Percentiles rank a stretch among this genome's conserved stretches.
Evolutionary conservation across 2,113 vertebrate species (phyloP).

Genomic region (Elephantulus edwardii): DNA sequence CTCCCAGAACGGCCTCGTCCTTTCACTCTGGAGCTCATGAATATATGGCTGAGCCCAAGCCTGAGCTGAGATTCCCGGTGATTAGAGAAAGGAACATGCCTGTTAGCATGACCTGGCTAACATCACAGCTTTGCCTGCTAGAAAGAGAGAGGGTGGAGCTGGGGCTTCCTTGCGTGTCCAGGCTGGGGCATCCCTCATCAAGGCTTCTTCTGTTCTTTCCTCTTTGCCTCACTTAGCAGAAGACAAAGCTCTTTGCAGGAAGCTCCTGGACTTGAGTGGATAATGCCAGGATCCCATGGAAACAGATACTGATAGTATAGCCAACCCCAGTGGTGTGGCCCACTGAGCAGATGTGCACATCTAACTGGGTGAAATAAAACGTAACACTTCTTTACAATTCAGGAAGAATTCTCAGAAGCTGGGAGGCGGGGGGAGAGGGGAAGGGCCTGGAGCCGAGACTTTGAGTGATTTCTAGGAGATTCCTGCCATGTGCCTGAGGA

Average conservation of each 20-base stretch:
- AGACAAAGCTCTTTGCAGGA: not conserved
- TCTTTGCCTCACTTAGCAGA: not conserved
- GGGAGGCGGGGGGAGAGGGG: too few species aligned
- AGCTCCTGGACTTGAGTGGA: not conserved
- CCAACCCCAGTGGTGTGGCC: not conserved
- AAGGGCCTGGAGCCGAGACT: not conserved
- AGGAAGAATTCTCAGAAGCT: not conserved
- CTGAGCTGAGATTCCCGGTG: rapidly evolving
- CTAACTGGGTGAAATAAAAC: not conserved
- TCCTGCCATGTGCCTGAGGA: not conserved
- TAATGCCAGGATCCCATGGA: not conserved
- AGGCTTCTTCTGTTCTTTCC: not conserved
- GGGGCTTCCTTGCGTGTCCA: not conserved
- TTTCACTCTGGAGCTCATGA: not conserved
- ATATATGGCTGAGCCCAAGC: not conserved
- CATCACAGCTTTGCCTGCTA: not conserved
- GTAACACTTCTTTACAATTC: not conserved
- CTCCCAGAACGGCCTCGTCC: not conserved
- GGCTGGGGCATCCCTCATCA: not conserved
- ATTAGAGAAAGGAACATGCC: not conserved
- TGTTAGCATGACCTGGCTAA: rapidly evolving
- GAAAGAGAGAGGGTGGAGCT: not conserved
- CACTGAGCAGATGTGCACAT: not conserved
- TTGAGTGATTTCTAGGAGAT: not conserved
- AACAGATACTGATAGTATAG: not conserved